A percentile compares a stretch with the other conserved stretches of the same genome.
Evolutionary conservation across 2,797 vertebrate genomes (phyloP).

Genomic region (Coregonus ussuriensis): DNA sequence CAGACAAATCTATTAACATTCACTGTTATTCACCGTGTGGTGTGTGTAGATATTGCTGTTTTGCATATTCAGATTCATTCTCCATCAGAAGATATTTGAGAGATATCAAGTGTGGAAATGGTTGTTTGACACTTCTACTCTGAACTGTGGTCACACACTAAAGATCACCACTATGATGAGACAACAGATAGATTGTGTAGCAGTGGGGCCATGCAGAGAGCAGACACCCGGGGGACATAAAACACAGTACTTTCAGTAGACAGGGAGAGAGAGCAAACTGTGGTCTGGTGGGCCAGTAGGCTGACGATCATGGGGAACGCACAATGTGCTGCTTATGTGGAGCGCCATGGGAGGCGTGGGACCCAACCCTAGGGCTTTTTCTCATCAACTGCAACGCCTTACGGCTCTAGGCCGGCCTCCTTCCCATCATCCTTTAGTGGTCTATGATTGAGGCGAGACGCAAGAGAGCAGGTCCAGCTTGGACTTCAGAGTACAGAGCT

Average conservation of each 20-base stretch:
- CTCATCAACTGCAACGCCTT: constrained; percentile 42
- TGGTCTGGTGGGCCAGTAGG: constrained; percentile 42
- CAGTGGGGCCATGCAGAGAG: background rate
- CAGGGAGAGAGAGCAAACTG: constrained; percentile 16
- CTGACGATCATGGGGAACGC: constrained; percentile 10
- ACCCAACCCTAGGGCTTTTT: constrained; percentile 62
- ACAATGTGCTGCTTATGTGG: constrained; percentile 63
- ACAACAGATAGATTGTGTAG: constrained; percentile 19
- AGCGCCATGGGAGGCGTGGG: constrained; percentile 39
- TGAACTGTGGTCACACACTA: background rate
- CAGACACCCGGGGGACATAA: constrained; percentile 19
- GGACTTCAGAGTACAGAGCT: background rate
- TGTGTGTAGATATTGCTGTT: background rate
- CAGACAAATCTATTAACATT: background rate
- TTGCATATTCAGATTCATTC: background rate
- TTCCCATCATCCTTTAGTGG: constrained; percentile 9
- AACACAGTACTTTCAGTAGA: constrained; percentile 41
- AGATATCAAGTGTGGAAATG: background rate
- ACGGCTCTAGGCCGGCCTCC: constrained; percentile 15
- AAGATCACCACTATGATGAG: background rate
- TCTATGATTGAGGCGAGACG: background rate
- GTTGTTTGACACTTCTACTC: background rate
- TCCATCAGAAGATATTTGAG: background rate
- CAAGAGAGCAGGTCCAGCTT: background rate
- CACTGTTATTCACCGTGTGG: background rate